phyloP scores from a whole-genome alignment of 2,113 vertebrate species.

The Microcebus griseorufus region DNA sequence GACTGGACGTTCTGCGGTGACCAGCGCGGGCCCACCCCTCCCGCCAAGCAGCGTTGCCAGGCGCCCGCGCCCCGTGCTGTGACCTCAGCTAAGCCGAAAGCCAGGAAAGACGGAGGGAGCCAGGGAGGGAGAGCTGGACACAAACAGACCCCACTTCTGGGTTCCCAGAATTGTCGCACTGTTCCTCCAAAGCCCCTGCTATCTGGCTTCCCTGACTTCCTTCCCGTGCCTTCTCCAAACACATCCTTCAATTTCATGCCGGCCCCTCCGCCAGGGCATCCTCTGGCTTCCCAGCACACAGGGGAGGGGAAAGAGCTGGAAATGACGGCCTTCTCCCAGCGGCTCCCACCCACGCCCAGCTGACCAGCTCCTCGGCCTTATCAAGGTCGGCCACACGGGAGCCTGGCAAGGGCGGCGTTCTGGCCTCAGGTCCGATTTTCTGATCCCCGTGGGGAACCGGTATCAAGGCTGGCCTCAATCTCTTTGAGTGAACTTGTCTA shows the following conservation, averaged over 20 bases:
- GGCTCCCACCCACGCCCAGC: neutral
- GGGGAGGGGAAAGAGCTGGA: neutral
- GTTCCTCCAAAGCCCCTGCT: neutral
- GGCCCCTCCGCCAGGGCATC: neutral
- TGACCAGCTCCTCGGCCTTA: neutral
- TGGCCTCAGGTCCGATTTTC: neutral
- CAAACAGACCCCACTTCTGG: neutral
- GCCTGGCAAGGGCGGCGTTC: neutral
- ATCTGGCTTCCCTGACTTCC: conserved; percentile 52
- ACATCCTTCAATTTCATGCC: neutral
- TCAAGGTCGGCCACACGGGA: conserved; percentile 47
- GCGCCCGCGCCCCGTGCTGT: rapidly evolving
- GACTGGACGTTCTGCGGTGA: neutral
- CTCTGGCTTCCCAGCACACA: neutral
- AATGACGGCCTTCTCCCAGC: neutral
- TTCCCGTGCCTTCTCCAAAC: conserved; percentile 37
- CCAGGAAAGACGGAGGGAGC: neutral
- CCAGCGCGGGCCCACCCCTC: neutral
- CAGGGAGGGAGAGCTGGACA: neutral
- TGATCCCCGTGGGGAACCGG: conserved; percentile 61
- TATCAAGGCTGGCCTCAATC: conserved; percentile 57
- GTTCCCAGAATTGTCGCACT: conserved; percentile 50
- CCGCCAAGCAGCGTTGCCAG: neutral
- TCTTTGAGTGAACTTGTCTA: conserved; percentile 69
- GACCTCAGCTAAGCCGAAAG: neutral